phyloP scores from a whole-genome alignment of 2,888 invertebrate genomes.

The Lithosia quadra region DNA sequence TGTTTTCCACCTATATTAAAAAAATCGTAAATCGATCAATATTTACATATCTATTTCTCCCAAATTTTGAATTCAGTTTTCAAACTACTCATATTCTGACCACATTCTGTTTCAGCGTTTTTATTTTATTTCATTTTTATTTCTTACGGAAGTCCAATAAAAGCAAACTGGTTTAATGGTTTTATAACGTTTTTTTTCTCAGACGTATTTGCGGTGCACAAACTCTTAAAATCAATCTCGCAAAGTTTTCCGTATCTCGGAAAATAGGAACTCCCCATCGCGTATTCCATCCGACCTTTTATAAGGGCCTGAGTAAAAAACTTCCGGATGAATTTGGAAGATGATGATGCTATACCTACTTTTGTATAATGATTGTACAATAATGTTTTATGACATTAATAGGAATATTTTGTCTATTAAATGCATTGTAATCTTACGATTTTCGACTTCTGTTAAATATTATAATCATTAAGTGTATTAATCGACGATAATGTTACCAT shows the following conservation, averaged over 20 bases:
- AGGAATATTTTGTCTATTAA: no score
- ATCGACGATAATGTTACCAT: no score
- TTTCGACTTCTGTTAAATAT: no score
- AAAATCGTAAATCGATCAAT: no score
- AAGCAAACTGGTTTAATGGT: not conserved
- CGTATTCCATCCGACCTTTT: conserved; percentile 9
- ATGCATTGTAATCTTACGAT: no score
- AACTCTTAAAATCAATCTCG: conserved; percentile 11
- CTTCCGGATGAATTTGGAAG: not conserved
- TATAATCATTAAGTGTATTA: no score
- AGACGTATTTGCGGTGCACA: not conserved
- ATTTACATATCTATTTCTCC: no score
- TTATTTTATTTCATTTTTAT: not conserved
- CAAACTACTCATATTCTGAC: not conserved
- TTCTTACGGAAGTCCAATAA: not conserved
- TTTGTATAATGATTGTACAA: no score
- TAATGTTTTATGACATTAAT: no score
- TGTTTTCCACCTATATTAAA: no score
- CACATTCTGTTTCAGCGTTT: not conserved
- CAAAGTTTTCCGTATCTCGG: conserved; percentile 3
- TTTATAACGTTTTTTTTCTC: not conserved
- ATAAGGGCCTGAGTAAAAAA: conserved; percentile 14
- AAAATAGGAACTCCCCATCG: conserved; percentile 12
- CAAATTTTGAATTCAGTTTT: not conserved
- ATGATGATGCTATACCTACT: not conserved